Base-by-base conservation (phyloP, 2,888 invertebrate genomes). In the Drosophila koepferae region DNA sequence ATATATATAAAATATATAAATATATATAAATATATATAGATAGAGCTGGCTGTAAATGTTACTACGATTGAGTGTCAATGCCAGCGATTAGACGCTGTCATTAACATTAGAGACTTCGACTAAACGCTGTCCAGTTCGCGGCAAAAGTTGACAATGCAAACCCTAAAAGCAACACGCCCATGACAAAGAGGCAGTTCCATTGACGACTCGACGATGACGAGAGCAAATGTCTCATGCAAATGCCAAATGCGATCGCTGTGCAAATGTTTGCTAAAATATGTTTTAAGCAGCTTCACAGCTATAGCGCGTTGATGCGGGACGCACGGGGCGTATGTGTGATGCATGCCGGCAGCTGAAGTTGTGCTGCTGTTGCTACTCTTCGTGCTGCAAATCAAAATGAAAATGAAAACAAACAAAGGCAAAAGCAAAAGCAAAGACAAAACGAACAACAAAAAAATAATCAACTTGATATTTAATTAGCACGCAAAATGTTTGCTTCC, bases 231-330 rank as follows among this genome's bases (percentile, higher is more conserved):
- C 9, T 20, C 46, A 74, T 74, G 82, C 78, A 79, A 84, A 84
- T 84, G 70, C 55, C 75, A 64, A 67, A 61, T 43, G 20, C 51
- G 63, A 80, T 63, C 63, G 63, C 58, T 53, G 56, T 60, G 66
- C 68, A 76, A 82, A 72, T 82, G 87, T 86, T 82, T 81, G 82
- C 51, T 68, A 63, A 87, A 87, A 58, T 20, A 44, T 58, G 20
- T 46, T 44, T 58, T 58, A 34, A 34, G 14, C 43, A 14, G 14
- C 41, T 56, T 28, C 31, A 36, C n/a, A 56, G 55, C 9, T 41
- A 6, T 41, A 10, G 0, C 3, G 5, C 7, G 10, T 28, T 41
- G 41, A 55, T 61, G 75, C 65, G 31, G 59, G 74, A 70, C 70
- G 48, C 53, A 81, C 53, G 67, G 31, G 86, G 72, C 82, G 88